Percentiles rank a stretch among this genome's conserved stretches.
Conservation (phyloP, 1,140 invertebrate species). For the Branchinecta lindahli region DNA sequence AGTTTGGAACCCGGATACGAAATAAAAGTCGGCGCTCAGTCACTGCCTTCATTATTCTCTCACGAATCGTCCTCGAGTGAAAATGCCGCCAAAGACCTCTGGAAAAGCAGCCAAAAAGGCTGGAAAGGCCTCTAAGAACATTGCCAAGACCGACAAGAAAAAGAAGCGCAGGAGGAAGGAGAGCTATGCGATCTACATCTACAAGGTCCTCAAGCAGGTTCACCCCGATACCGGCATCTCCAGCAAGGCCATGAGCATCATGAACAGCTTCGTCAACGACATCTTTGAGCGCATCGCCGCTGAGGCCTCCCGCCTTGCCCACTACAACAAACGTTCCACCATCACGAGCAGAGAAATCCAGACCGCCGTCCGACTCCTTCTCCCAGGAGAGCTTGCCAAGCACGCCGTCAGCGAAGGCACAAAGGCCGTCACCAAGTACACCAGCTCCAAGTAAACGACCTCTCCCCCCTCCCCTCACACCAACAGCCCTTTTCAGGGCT, state of each 20-base stretch:
- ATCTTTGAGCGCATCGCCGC: slow-evolving; percentile 49
- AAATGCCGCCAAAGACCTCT: slow-evolving; percentile 31
- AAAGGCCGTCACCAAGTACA: slow-evolving; percentile 43
- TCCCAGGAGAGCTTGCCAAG: slow-evolving; percentile 46
- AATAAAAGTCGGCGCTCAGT: neutral
- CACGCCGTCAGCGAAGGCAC: slow-evolving; percentile 43
- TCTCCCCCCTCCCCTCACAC: neutral
- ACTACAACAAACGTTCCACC: slow-evolving; percentile 44
- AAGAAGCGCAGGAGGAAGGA: slow-evolving; percentile 40
- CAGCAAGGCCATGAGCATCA: slow-evolving; percentile 43
- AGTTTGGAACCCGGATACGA: neutral
- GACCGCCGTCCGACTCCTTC: slow-evolving; percentile 34
- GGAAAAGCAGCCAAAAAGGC: slow-evolving; percentile 37
- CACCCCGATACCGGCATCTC: slow-evolving; percentile 49
- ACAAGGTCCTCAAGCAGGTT: slow-evolving; percentile 53
- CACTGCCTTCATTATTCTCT: neutral
- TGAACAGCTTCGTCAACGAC: slow-evolving; percentile 49
- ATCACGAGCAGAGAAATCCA: slow-evolving; percentile 19
- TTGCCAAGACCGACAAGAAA: slow-evolving; percentile 31
- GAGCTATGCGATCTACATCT: slow-evolving; percentile 51
- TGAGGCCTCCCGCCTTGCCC: slow-evolving; percentile 47
- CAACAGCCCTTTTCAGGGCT: too few relatives aligned
- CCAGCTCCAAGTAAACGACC: slow-evolving; percentile 34
- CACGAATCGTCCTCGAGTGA: neutral
- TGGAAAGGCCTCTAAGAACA: slow-evolving; percentile 34